Evolutionary conservation across 1,140 invertebrate species (phyloP), one percentile per base, ranked within the genome.

Genomic region (Aphaenogaster rudis): DNA sequence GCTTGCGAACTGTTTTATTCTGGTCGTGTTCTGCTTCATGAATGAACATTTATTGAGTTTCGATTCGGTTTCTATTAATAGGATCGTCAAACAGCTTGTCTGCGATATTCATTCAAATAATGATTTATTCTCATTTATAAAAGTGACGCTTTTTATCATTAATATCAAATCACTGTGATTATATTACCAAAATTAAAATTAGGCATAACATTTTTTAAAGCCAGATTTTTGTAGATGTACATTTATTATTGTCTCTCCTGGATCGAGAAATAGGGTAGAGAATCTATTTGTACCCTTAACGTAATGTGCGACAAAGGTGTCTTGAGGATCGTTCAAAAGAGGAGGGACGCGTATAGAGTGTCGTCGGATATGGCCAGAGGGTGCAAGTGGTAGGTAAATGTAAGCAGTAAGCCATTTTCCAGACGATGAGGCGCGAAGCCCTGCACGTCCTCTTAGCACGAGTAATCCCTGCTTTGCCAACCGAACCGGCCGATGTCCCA

Each of bases 361-460:
- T 77, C 54, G 57, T 54, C 74, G 66, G 76, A 45, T 86, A 86
- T n/a, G 61, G 45, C 15, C 63, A 80, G 63, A 80, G 89, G 81
- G 74, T 79, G 54, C 39, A 74, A 79, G 78, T 74, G 89, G 82
- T 88, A 90, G 85, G 94, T 93, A 93, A 95, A 94, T 95, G 93
- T 94, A 94, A 95, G 94, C 94, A 92, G 94, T 95, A 95, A 95
- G 95, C 95, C 94, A 95, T 95, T 95, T 95, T 95, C 95, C 95
- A 95, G 95, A 95, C 95, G 94, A 95, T 95, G 95, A 95, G 93
- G 94, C 95, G 94, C 94, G 95, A 95, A 95, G 95, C 95, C 95
- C 94, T 88, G 90, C 91, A 91, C 91, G 91, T 92, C 93, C 93
- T 95, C 93, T 94, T 94, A 94, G 93, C 92, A 88, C 76, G 88